Percentiles rank a stretch among this genome's conserved stretches.
phyloP scores from a whole-genome alignment of 2,113 vertebrate genomes.

The Melanocharis versteri region DNA sequence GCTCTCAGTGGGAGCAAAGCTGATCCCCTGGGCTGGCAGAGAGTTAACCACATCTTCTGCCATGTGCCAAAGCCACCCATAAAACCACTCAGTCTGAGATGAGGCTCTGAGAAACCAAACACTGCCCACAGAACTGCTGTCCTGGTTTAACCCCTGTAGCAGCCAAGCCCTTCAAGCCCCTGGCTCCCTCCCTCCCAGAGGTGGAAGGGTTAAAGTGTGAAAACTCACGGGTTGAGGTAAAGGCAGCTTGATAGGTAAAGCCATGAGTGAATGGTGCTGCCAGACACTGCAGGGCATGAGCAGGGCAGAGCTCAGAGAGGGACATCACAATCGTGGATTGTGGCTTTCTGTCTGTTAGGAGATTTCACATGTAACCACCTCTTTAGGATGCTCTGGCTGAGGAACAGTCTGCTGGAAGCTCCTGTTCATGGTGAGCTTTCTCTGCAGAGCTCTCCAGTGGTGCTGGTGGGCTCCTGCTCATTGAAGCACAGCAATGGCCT shows the following conservation, averaged over 20 bases:
- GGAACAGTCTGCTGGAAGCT: not conserved
- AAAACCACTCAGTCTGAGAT: not conserved
- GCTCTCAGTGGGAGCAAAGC: not conserved
- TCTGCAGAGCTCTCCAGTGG: not conserved
- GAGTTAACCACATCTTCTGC: accelerated
- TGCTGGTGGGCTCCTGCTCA: not conserved
- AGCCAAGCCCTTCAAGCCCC: not conserved
- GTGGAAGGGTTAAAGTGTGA: not conserved
- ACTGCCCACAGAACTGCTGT: not conserved
- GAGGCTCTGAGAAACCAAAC: not conserved
- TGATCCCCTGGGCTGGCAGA: not conserved
- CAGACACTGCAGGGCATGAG: not conserved
- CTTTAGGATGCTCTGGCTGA: not conserved
- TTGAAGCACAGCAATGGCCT: not conserved
- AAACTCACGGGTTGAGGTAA: not conserved
- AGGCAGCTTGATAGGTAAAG: not conserved
- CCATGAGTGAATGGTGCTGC: not conserved
- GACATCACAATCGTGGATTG: not conserved
- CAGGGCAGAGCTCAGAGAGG: not conserved
- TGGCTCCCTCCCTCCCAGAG: not conserved
- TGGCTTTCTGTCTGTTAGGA: not conserved
- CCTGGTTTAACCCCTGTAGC: not conserved
- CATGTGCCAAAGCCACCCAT: not conserved
- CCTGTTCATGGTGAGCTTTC: not conserved
- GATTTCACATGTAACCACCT: not conserved